These are phyloP conservation scores for Gallinago media DNA, from an alignment of 2,113 vertebrate genomes.

Conservation along the genomic window DNA sequence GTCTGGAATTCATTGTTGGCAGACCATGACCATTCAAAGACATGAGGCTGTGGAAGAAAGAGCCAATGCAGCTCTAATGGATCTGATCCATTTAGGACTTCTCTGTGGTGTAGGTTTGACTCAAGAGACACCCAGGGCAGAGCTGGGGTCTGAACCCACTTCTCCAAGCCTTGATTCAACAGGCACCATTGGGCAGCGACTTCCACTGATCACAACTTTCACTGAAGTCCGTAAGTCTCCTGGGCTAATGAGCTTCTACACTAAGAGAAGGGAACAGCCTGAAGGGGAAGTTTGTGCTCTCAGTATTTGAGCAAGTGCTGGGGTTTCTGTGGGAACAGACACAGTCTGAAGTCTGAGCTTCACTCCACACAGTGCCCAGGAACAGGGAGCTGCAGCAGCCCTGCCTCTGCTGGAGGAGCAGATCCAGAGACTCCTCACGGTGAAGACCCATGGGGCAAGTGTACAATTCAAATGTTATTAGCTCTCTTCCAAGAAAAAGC, in stretches of 20 bases:
- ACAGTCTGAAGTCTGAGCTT: no score
- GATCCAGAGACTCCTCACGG: not conserved
- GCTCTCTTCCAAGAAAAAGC: not conserved
- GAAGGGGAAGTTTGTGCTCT: not conserved
- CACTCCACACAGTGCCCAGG: not conserved
- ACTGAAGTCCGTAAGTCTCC: not conserved
- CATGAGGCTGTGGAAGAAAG: not conserved
- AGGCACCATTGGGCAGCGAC: not conserved
- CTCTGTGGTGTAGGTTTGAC: not conserved
- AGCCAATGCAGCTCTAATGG: fast-evolving
- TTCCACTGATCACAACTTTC: not conserved
- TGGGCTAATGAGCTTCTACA: no score
- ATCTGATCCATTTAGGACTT: not conserved
- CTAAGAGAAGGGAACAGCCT: no score
- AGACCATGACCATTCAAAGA: not conserved
- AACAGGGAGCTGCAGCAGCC: not conserved
- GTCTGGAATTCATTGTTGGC: not conserved
- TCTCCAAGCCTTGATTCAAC: not conserved
- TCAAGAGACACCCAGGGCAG: fast-evolving
- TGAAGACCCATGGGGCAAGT: not conserved
- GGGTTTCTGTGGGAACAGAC: not conserved
- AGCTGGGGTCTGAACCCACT: not conserved
- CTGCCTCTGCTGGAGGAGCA: not conserved
- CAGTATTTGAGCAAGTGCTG: not conserved
- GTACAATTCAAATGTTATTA: slow-evolving; percentile 31